Percentiles rank a stretch among this genome's conserved stretches.
phyloP scores from a whole-genome alignment of 2,797 vertebrate species.

The Sorex maritimensis region DNA sequence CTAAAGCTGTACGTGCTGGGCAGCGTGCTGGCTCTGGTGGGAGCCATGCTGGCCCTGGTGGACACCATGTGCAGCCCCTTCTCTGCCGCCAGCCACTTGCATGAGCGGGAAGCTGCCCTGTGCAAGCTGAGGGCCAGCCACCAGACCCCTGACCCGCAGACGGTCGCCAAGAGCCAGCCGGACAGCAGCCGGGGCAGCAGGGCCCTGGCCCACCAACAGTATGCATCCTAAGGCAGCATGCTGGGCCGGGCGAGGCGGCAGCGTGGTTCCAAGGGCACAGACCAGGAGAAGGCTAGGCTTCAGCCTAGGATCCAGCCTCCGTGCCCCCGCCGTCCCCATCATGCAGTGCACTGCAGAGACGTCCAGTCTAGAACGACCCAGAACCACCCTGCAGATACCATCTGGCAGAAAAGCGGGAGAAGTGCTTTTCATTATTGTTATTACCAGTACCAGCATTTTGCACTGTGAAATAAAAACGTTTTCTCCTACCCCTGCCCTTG shows the following conservation, averaged over 20 bases:
- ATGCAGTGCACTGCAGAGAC: background rate
- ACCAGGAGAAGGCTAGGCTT: background rate
- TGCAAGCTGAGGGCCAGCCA: slow-evolving; percentile 46
- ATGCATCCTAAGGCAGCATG: slow-evolving; percentile 90
- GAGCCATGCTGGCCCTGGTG: slow-evolving; percentile 93
- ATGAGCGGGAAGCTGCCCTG: slow-evolving; percentile 83
- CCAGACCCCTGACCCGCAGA: slow-evolving; percentile 52
- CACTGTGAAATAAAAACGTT: slow-evolving; percentile 89
- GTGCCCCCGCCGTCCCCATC: slow-evolving; percentile 73
- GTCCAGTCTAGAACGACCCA: no score
- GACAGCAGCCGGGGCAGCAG: slow-evolving; percentile 77
- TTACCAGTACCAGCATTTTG: slow-evolving; percentile 84
- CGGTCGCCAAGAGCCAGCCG: slow-evolving; percentile 80
- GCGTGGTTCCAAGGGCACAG: background rate
- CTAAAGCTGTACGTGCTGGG: slow-evolving; percentile 96
- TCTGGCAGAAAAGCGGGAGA: background rate
- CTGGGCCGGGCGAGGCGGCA: background rate
- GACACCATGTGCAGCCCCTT: slow-evolving; percentile 94
- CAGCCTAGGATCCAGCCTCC: slow-evolving; percentile 87
- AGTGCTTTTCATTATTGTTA: slow-evolving; percentile 86
- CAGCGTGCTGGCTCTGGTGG: slow-evolving; percentile 93
- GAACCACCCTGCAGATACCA: background rate
- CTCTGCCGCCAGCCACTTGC: slow-evolving; percentile 83
- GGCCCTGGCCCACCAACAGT: slow-evolving; percentile 89
- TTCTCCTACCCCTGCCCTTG: slow-evolving; percentile 81